Evolutionary conservation across 2,888 invertebrate genomes (phyloP), one percentile per base, ranked within the genome.

Genomic region (Zygaena filipendulae): DNA sequence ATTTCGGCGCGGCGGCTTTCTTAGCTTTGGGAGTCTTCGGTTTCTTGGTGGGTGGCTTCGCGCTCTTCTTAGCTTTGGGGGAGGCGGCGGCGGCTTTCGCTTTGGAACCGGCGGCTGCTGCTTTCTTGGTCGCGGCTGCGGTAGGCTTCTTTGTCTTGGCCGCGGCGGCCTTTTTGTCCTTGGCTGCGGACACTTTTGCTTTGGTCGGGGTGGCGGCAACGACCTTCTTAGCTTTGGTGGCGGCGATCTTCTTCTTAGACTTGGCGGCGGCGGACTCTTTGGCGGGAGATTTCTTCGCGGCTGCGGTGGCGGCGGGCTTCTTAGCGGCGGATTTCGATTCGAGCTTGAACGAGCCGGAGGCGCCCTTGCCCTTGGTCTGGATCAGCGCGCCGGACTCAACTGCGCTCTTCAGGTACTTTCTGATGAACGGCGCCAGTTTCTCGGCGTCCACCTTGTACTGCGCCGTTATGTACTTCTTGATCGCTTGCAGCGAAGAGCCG

Each of bases 391-490:
- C 82, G 21, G 68, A 64, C 2, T 59, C 64, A n/a, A 87, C 40
- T n/a, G n/a, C n/a, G n/a, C n/a, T n/a, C n/a, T n/a, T n/a, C n/a
- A n/a, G n/a, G n/a, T n/a, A n/a, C n/a, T 82, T 83, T 38, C 80
- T 83, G 42, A 87, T 86, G 57, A 80, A 84, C 2, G 77, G 75
- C 1, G 82, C 70, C 23, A 82, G 49, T 43, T 84, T 85, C 33
- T 82, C 82, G 1, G 74, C 68, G 47, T 86, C 85, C 4, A 84
- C 67, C 33, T 82, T 82, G 71, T 86, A 85, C 31, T 77, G 82
- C 12, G 74, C 62, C 6, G 74, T 59, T 25, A 88, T 80, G 52
- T 83, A 87, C 47, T 87, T 87, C 52, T 85, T 87, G 52, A 86
- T n/a, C n/a, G n/a, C n/a, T n/a, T n/a, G n/a, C n/a, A n/a, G n/a